These are phyloP conservation scores for Panthera tigris DNA, from an alignment of 2,113 vertebrate genomes.

Conservation along the genomic window DNA sequence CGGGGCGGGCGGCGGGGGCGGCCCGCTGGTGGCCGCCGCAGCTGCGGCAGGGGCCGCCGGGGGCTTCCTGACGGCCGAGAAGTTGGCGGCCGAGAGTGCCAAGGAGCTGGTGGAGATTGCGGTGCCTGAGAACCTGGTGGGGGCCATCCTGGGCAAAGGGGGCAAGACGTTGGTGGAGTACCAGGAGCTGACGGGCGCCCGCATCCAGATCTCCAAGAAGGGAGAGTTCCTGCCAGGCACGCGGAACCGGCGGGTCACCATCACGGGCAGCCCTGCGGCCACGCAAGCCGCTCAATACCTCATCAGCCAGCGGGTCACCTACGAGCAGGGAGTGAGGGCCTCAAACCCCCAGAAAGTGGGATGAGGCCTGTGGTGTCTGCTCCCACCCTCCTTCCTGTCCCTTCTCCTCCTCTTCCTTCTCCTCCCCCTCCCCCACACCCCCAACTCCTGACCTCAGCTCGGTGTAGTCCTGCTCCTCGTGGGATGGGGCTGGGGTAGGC, in stretches of 20 bases:
- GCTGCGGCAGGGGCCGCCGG: constrained; percentile 91
- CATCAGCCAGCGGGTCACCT: constrained; percentile 97
- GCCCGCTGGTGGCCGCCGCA: constrained; percentile 81
- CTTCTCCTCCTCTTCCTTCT: not conserved
- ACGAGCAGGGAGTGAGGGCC: constrained; percentile 96
- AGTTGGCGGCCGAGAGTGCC: constrained; percentile 89
- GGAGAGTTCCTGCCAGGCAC: constrained; percentile 97
- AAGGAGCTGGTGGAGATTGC: constrained; percentile 97
- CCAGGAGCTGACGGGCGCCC: constrained; percentile 95
- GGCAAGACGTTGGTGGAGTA: constrained; percentile 97
- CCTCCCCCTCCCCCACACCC: not conserved
- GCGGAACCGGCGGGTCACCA: constrained; percentile 97
- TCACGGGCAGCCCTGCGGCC: constrained; percentile 94
- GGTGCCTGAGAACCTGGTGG: constrained; percentile 95
- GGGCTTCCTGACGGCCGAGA: constrained; percentile 92
- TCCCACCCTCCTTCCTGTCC: not conserved
- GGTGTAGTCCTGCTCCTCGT: constrained; percentile 59
- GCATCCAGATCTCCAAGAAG: constrained; percentile 98
- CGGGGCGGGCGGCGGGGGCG: constrained; percentile 84
- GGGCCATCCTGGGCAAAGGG: constrained; percentile 96
- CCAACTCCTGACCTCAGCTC: constrained; percentile 61
- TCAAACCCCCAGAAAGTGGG: constrained; percentile 98
- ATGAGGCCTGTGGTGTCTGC: constrained; percentile 77
- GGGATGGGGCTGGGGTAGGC: constrained; percentile 69
- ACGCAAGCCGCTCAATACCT: constrained; percentile 97